These are phyloP conservation scores for Arenicola marina DNA, from an alignment of 2,888 invertebrate species.

Conservation along the genomic window DNA sequence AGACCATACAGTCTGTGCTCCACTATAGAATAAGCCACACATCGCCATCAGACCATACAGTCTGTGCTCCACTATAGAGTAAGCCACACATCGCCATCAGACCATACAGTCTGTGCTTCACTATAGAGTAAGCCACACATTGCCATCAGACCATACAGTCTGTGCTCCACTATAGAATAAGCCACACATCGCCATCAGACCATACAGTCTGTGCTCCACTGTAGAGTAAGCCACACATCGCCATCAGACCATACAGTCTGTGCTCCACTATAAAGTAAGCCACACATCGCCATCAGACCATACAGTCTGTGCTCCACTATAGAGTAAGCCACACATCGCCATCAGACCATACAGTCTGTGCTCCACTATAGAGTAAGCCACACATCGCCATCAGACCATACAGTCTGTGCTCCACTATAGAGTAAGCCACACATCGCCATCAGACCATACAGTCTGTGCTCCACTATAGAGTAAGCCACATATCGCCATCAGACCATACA, in stretches of 20 bases:
- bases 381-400: conserved; percentile 23
- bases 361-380: conserved; percentile 25
- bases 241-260: conserved; percentile 23
- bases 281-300: conserved; percentile 19
- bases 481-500: conserved; percentile 22
- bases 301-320: conserved; percentile 23
- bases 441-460: conserved; percentile 24
- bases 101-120: conserved; percentile 23
- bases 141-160: conserved; percentile 21
- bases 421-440: conserved; percentile 23
- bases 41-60: conserved; percentile 22
- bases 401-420: conserved; percentile 22
- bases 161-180: conserved; percentile 27
- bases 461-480: conserved; percentile 25
- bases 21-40: conserved; percentile 24
- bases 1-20: conserved; percentile 24
- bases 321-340: conserved; percentile 23
- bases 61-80: conserved; percentile 26
- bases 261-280: conserved; percentile 27
- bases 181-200: conserved; percentile 19
- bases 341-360: conserved; percentile 24
- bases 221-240: conserved; percentile 25
- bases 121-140: conserved; percentile 26
- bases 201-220: conserved; percentile 22
- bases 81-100: conserved; percentile 18